Conservation (phyloP, 2,888 invertebrate species). For the Leucozona laternaria region DNA sequence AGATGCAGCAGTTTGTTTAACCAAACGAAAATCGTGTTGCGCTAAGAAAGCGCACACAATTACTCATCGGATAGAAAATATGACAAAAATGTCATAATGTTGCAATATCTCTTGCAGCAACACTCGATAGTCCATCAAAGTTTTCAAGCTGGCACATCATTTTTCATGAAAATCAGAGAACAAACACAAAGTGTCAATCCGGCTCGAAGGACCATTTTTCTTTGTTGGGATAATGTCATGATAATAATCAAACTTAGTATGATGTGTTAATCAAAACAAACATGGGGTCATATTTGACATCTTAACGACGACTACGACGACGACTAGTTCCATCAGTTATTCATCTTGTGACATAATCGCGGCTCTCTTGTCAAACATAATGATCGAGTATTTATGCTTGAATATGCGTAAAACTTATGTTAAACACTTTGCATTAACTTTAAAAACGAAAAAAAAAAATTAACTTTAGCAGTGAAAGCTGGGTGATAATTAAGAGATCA, state of each 20-base stretch:
- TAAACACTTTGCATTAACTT: background rate
- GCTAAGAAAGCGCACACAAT: constrained; percentile 35
- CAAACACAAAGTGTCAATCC: constrained; percentile 19
- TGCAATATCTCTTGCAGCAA: constrained; percentile 22
- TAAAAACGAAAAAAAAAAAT: background rate
- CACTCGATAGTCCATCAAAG: constrained; percentile 8
- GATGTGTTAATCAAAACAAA: constrained; percentile 27
- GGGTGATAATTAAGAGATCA: constrained; percentile 69
- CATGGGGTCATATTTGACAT: constrained; percentile 22
- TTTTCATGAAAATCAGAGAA: background rate
- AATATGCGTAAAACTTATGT: no score
- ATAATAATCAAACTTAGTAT: background rate
- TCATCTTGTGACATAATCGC: constrained; percentile 29
- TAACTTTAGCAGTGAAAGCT: constrained; percentile 50
- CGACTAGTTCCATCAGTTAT: background rate
- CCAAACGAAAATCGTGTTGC: constrained; percentile 13
- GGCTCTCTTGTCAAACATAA: constrained; percentile 5
- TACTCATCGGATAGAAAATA: constrained; percentile 14
- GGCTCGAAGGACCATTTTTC: constrained; percentile 40
- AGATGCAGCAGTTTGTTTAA: constrained; percentile 22
- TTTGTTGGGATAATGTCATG: background rate
- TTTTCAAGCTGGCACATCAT: background rate
- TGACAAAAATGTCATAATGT: constrained; percentile 21
- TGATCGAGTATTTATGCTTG: constrained; percentile 17
- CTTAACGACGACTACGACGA: constrained; percentile 11